A percentile compares a stretch with the other conserved stretches of the same genome.
Conservation (phyloP, 2,797 vertebrate genomes). For the Miichthys miiuy region DNA sequence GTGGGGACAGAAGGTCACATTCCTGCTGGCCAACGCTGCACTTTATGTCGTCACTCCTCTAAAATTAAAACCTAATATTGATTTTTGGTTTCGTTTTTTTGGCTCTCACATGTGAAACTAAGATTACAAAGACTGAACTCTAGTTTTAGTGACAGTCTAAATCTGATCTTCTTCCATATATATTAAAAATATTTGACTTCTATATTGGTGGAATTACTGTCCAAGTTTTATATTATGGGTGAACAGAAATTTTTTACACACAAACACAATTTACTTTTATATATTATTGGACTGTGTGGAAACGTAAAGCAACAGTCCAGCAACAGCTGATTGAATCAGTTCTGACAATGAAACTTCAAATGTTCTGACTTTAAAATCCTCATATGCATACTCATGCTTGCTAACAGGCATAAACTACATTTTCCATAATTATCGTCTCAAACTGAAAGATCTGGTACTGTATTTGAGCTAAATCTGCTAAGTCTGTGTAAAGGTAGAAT, state of each 20-base stretch:
- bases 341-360: too few species aligned
- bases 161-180: too few species aligned
- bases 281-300: not conserved
- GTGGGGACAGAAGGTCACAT: constrained; percentile 43
- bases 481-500: too few species aligned
- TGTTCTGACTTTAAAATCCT: too few species aligned
- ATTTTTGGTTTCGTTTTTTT: not conserved
- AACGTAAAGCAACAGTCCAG: not conserved
- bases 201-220: too few species aligned
- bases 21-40: constrained; percentile 35
- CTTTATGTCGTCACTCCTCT: constrained; percentile 8
- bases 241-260: not conserved
- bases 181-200: too few species aligned
- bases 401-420: too few species aligned
- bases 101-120: not conserved
- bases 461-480: too few species aligned
- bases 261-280: not conserved
- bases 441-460: too few species aligned
- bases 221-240: not conserved
- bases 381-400: too few species aligned
- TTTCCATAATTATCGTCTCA: too few species aligned
- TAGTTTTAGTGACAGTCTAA: not conserved
- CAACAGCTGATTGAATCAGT: not conserved
- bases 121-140: not conserved
- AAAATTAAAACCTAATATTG: constrained; percentile 11